Evolutionary conservation across 2,113 vertebrate genomes (phyloP), one percentile per base, ranked within the genome.

Genomic region (Sapajus apella): DNA sequence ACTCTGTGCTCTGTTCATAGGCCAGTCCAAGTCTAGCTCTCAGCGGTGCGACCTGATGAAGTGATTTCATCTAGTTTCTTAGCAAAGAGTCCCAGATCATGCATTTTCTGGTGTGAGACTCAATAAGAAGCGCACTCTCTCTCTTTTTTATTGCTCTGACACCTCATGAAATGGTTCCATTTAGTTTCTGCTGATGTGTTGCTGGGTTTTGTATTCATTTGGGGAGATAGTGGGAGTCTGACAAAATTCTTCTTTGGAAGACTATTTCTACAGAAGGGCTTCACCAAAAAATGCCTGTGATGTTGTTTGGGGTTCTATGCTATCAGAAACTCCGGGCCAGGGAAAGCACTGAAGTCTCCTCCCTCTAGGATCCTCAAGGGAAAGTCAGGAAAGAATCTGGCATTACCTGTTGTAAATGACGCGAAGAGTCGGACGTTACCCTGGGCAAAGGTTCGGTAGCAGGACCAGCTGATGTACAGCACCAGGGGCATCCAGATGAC

Each of bases 401-500:
- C 1, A 0, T 98, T 98, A 99, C 99, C 99, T 99, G 98, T 98
- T 43, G 98, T 99, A 97, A 99, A 98, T 50, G 99, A 98, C 1
- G 98, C 55, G 94, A 99, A 99, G 97, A 99, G 98, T 16, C 97
- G 98, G 93, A 99, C 99, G 52, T 99, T 97, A 83, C 98, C 99
- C 96, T 98, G 98, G 43, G 99, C 99, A 23, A 99, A 98, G 16
- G 98, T 98, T 80, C 97, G 98, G 94, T 99, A 99, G 98, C 99
- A 99, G 96, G 98, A 97, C 99, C 99, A 99, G 97, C 98, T 99
- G 97, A 99, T 95, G 98, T 99, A 99, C 82, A 99, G 97, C n/a
- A 99, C 98, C 93, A 99, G 70, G 0, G 99, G 99, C 6, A 99
- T 93, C 99, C 99, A 99, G 35, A 99, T 98, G 25, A 99, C 73